Base-by-base conservation (phyloP, 2,888 invertebrate genomes). In the Drosophila anomalata region DNA sequence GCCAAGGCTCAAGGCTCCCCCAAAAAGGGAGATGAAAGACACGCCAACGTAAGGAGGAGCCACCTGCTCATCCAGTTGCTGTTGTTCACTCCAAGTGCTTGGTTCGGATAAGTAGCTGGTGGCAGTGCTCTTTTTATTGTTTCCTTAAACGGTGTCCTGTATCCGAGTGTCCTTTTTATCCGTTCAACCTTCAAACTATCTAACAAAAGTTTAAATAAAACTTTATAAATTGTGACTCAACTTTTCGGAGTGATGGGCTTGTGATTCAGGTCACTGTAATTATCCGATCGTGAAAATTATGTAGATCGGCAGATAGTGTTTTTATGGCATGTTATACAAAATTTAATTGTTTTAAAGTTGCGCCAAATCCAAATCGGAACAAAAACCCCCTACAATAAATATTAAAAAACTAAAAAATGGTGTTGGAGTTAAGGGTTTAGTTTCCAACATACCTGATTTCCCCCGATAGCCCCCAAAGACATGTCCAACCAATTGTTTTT, bases 401-500 rank as follows among this genome's bases (percentile, higher is more conserved):
- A 17, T 17, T 3, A 6, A n/a, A n/a, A 5, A 33, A 33, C 29
- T 29, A 29, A 29, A 29, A 29, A 29, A 29, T 9, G 9, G 29
- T 29, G 29, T 29, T 2, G n/a, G 6, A 36, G n/a, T 7, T 36
- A 7, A 7, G 7, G 36, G 2, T 7, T 36, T n/a, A 36, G n/a
- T 36, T n/a, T 36, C n/a, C 0, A 14, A 7, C 6, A 2, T 36
- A 36, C n/a, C 36, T n/a, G n/a, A 33, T 12, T 5, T 33, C 12
- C 3, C 12, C 6, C 2, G n/a, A 42, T 4, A 17, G 3, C 20
- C 17, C 2, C 17, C 17, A 17, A 17, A 14, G 47, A 11, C 26
- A 90, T 91, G 91, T 72, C 90, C 41, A 90, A 89, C 75, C 89
- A 91, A 59, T 75, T 92, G 12, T 91, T 92, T 68, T 89, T 91